Percentiles rank a stretch among this genome's conserved stretches.
Conservation (phyloP, 2,888 invertebrate species). For the Tetropium fuscum region DNA sequence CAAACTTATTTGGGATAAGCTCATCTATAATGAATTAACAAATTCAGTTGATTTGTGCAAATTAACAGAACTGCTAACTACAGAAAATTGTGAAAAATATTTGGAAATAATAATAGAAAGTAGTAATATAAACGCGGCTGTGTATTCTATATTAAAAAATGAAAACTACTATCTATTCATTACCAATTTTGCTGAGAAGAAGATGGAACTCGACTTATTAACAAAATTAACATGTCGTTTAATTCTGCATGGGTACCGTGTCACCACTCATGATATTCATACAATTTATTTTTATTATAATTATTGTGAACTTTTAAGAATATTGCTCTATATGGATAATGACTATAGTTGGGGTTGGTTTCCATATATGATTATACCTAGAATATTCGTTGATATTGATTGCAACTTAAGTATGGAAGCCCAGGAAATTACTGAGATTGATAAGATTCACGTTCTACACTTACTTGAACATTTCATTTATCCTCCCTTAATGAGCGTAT, state of each 20-base stretch:
- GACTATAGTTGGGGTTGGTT: slow-evolving; percentile 30
- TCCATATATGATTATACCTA: slow-evolving; percentile 29
- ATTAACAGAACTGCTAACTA: slow-evolving; percentile 26
- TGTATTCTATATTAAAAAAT: slow-evolving; percentile 27
- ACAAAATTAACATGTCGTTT: slow-evolving; percentile 41
- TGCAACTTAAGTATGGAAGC: slow-evolving; percentile 25
- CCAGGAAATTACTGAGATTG: slow-evolving; percentile 9
- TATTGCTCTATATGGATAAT: slow-evolving; percentile 42
- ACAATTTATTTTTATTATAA: slow-evolving; percentile 39
- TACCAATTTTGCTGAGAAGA: slow-evolving; percentile 19
- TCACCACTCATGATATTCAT: slow-evolving; percentile 32
- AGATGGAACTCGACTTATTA: slow-evolving; percentile 26
- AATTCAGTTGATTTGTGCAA: slow-evolving; percentile 27
- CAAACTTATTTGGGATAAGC: slow-evolving; percentile 42
- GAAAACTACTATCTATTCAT: slow-evolving; percentile 25
- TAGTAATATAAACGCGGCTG: slow-evolving; percentile 35
- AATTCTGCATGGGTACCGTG: slow-evolving; percentile 34
- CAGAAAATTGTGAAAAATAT: slow-evolving; percentile 29
- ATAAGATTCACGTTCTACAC: slow-evolving; percentile 5
- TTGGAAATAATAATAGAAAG: slow-evolving; percentile 42
- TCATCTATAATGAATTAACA: slow-evolving; percentile 29
- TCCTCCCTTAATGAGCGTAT: slow-evolving; percentile 16
- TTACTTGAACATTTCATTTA: slow-evolving; percentile 28
- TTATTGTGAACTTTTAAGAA: slow-evolving; percentile 40
- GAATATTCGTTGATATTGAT: slow-evolving; percentile 36